phyloP scores from a whole-genome alignment of 2,888 invertebrate genomes.

The Tipula vernalis region DNA sequence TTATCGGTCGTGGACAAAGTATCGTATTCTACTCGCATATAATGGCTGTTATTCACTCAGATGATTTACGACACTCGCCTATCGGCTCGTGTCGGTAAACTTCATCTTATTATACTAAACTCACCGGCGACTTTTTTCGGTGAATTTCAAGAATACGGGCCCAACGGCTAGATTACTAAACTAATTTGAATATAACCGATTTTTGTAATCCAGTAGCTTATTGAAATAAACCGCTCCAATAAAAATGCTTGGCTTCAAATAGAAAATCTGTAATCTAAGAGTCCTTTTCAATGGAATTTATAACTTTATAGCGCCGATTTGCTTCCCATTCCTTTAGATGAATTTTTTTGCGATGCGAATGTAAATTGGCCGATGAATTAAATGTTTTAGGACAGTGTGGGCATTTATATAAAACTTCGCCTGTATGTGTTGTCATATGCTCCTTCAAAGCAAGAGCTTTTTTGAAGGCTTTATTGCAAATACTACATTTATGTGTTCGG shows the following conservation, averaged over 20 bases:
- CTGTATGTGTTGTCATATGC: conserved; percentile 34
- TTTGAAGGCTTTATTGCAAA: conserved; percentile 32
- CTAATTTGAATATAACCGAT: neutral
- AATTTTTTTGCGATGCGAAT: conserved; percentile 32
- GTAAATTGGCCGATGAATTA: conserved; percentile 35
- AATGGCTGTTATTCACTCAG: no score
- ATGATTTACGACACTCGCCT: no score
- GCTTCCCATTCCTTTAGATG: conserved; percentile 31
- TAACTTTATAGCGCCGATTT: neutral
- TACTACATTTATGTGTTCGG: conserved; percentile 27
- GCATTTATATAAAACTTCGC: conserved; percentile 33
- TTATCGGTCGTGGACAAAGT: no score
- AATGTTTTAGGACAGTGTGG: conserved; percentile 33
- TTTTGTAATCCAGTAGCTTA: neutral
- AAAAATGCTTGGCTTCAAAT: neutral
- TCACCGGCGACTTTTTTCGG: no score
- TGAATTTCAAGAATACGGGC: no score
- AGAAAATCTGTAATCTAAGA: neutral
- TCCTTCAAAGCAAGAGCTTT: conserved; percentile 23
- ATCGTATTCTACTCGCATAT: no score
- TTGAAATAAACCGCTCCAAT: neutral
- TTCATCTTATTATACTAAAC: no score
- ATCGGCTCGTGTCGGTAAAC: no score
- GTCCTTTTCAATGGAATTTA: neutral
- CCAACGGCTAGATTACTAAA: neutral